phyloP scores from a whole-genome alignment of 1,140 invertebrate genomes.

The Brachionus koreanus region DNA sequence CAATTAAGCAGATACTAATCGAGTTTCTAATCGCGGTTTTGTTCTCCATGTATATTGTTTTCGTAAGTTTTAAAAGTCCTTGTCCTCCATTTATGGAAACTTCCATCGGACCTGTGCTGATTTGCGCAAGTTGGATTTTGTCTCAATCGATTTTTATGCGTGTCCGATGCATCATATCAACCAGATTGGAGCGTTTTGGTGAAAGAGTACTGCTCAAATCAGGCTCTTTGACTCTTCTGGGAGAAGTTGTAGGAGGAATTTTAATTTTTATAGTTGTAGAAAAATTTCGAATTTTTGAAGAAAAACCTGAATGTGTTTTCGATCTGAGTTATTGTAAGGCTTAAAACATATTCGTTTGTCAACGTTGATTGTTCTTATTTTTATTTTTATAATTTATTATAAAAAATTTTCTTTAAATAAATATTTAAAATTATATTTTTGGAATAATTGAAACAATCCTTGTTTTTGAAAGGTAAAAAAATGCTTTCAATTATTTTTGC shows the following conservation, averaged over 20 bases:
- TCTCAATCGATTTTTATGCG: constrained; percentile 33
- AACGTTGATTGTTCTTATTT: constrained; percentile 33
- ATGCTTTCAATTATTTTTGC: background rate
- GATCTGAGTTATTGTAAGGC: constrained; percentile 16
- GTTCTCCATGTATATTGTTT: constrained; percentile 4
- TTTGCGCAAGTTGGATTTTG: background rate
- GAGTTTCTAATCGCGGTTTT: background rate
- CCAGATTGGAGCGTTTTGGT: constrained; percentile 39
- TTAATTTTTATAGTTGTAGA: constrained; percentile 38
- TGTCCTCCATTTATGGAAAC: constrained; percentile 36
- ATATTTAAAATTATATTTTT: constrained; percentile 2
- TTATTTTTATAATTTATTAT: constrained; percentile 25
- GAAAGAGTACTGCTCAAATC: constrained; percentile 12
- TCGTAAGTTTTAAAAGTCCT: constrained; percentile 23
- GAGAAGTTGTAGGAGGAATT: constrained; percentile 23
- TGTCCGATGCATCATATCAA: constrained; percentile 13
- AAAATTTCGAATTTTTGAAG: constrained; percentile 20
- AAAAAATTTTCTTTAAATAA: constrained; percentile 2
- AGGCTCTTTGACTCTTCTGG: constrained; percentile 26
- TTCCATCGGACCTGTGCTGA: background rate
- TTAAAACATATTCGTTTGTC: background rate
- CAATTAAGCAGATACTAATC: background rate
- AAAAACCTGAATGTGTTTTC: constrained; percentile 38
- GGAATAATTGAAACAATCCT: background rate
- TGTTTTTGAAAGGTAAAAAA: background rate